phyloP scores from a whole-genome alignment of 2,888 invertebrate species.

The Agonopterix heracliana region DNA sequence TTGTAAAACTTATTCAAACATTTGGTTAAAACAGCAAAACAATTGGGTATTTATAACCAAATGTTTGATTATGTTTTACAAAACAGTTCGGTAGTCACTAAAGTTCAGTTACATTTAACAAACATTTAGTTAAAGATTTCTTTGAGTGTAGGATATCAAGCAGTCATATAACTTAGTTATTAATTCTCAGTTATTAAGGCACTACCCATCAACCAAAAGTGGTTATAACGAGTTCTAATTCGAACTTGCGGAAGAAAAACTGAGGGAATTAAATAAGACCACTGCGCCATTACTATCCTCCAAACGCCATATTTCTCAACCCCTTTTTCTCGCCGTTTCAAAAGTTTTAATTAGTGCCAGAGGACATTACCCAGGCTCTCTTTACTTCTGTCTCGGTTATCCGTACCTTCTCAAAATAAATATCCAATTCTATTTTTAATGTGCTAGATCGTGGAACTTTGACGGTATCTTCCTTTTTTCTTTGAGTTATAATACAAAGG shows the following conservation, averaged over 20 bases:
- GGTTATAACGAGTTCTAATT: slow-evolving; percentile 41
- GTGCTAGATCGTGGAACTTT: slow-evolving; percentile 38
- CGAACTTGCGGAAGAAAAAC: slow-evolving; percentile 45
- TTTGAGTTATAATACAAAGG: background rate
- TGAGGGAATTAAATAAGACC: slow-evolving; percentile 56
- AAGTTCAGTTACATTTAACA: no score
- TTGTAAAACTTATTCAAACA: no score
- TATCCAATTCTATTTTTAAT: slow-evolving; percentile 46
- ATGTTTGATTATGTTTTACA: no score
- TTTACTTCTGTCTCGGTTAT: slow-evolving; percentile 40
- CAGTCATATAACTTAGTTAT: no score
- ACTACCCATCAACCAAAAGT: background rate
- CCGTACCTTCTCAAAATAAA: slow-evolving; percentile 40
- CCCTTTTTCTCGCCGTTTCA: slow-evolving; percentile 64
- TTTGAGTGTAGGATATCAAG: no score
- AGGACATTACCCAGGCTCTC: slow-evolving; percentile 67
- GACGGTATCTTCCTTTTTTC: slow-evolving; percentile 21
- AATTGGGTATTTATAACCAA: no score
- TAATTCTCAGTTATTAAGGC: no score
- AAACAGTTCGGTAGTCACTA: no score
- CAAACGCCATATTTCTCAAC: slow-evolving; percentile 67
- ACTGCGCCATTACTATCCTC: slow-evolving; percentile 60
- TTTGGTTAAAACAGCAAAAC: no score
- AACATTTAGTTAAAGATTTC: no score
- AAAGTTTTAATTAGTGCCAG: slow-evolving; percentile 75